Percentiles rank a stretch among this genome's conserved stretches.
These are phyloP conservation scores for Anastrepha ludens DNA, from an alignment of 1,140 invertebrate genomes.

Conservation along the genomic window DNA sequence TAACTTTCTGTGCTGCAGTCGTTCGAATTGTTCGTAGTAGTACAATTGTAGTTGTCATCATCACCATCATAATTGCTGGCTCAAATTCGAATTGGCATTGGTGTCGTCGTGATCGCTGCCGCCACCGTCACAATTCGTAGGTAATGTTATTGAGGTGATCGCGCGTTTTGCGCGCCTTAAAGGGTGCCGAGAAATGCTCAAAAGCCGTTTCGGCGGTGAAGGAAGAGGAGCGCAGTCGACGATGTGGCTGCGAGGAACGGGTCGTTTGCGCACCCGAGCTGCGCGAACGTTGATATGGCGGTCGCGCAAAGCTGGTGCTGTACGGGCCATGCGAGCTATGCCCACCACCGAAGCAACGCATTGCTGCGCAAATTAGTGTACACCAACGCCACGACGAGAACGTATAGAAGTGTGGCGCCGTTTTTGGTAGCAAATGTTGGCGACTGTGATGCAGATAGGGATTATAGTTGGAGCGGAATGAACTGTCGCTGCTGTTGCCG, in stretches of 20 bases:
- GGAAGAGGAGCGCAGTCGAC: conserved; percentile 64
- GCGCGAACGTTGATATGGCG: conserved; percentile 54
- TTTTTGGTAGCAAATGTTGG: conserved; percentile 68
- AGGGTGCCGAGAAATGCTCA: conserved; percentile 70
- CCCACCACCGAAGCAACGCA: conserved; percentile 72
- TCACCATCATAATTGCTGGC: not conserved
- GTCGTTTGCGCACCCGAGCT: conserved; percentile 53
- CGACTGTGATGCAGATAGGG: conserved; percentile 71
- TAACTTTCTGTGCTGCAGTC: conserved; percentile 7
- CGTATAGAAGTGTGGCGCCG: conserved; percentile 65
- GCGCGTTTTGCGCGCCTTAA: conserved; percentile 70
- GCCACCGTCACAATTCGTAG: conserved; percentile 73
- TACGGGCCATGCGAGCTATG: conserved; percentile 65
- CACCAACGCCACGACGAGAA: conserved; percentile 73
- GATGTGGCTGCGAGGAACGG: conserved; percentile 60
- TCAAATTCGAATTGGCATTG: conserved; percentile 48
- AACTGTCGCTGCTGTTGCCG: conserved; percentile 68
- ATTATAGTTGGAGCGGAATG: conserved; percentile 72
- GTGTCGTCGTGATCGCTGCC: not conserved
- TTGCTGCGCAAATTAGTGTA: conserved; percentile 70
- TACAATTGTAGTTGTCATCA: not conserved
- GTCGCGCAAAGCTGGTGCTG: conserved; percentile 66
- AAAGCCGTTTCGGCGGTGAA: conserved; percentile 69
- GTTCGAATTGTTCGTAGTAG: conserved; percentile 1
- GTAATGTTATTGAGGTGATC: conserved; percentile 73